phyloP scores from a whole-genome alignment of 1,140 invertebrate species.

The Agrypnia vestita region DNA sequence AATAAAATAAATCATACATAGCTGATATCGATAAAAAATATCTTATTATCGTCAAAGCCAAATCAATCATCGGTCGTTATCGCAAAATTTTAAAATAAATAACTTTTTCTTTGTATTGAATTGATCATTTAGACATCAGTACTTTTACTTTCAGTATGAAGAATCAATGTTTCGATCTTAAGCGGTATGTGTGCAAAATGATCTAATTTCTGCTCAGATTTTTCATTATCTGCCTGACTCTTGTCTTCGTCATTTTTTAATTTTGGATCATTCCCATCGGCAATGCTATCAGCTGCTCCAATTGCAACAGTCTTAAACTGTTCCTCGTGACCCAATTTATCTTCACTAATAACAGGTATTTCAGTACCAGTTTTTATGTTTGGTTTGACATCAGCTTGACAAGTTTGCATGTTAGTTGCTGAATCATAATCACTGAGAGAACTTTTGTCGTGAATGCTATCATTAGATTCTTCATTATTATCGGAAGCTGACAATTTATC shows the following conservation, averaged over 20 bases:
- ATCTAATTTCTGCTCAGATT: background rate
- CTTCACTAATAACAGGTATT: background rate
- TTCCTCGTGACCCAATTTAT: slow-evolving; percentile 61
- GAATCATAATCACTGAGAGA: slow-evolving; percentile 48
- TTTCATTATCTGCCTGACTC: background rate
- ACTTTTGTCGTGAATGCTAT: slow-evolving; percentile 27
- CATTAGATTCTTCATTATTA: slow-evolving; percentile 43
- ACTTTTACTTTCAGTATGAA: slow-evolving; percentile 63
- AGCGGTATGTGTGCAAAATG: slow-evolving; percentile 50
- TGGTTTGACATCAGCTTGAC: background rate
- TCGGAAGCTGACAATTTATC: slow-evolving; percentile 33
- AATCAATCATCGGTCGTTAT: too few relatives aligned
- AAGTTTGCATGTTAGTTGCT: slow-evolving; percentile 56
- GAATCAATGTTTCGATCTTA: slow-evolving; percentile 45
- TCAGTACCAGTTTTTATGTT: background rate
- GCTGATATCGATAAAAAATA: too few relatives aligned
- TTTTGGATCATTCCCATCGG: slow-evolving; percentile 64
- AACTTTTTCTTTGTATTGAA: background rate
- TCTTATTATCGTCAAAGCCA: too few relatives aligned
- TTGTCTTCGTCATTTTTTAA: background rate
- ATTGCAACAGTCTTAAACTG: slow-evolving; percentile 55
- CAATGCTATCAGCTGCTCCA: slow-evolving; percentile 51
- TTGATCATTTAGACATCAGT: slow-evolving; percentile 72
- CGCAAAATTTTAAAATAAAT: too few relatives aligned
- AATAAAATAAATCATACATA: background rate